These are phyloP conservation scores for Periparus ater DNA, from an alignment of 2,797 vertebrate genomes.

Conservation along the genomic window DNA sequence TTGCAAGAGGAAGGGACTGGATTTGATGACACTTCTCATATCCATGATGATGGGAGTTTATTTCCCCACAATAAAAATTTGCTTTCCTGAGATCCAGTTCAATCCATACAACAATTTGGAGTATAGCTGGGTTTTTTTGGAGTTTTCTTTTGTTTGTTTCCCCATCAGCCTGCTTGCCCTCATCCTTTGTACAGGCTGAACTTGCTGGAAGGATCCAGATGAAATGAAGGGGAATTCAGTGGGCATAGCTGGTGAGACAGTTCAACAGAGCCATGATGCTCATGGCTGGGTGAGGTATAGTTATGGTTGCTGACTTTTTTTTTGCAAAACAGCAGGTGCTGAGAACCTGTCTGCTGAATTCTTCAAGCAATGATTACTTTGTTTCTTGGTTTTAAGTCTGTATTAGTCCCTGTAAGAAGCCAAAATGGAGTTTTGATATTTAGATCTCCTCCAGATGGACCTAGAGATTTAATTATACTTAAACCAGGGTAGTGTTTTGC, in stretches of 20 bases:
- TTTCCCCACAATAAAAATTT: background rate
- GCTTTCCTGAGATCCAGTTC: background rate
- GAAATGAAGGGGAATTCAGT: background rate
- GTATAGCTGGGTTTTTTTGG: background rate
- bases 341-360: background rate
- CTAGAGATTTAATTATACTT: slow-evolving; percentile 69
- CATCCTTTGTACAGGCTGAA: background rate
- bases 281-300: background rate
- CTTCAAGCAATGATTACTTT: background rate
- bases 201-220: background rate
- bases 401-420: slow-evolving; percentile 2
- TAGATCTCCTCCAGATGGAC: slow-evolving; percentile 72
- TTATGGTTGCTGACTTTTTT: background rate
- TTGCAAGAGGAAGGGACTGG: background rate
- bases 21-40: background rate
- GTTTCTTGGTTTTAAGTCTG: background rate
- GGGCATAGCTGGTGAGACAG: background rate
- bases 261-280: background rate
- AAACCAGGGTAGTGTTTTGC: slow-evolving; percentile 53
- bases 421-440: slow-evolving; percentile 70
- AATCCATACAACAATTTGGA: background rate
- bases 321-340: background rate
- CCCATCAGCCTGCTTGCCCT: fast-evolving
- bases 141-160: background rate
- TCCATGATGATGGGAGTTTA: fast-evolving